Base-by-base conservation (phyloP, 1,140 invertebrate species). In the Drosophila teissieri region DNA sequence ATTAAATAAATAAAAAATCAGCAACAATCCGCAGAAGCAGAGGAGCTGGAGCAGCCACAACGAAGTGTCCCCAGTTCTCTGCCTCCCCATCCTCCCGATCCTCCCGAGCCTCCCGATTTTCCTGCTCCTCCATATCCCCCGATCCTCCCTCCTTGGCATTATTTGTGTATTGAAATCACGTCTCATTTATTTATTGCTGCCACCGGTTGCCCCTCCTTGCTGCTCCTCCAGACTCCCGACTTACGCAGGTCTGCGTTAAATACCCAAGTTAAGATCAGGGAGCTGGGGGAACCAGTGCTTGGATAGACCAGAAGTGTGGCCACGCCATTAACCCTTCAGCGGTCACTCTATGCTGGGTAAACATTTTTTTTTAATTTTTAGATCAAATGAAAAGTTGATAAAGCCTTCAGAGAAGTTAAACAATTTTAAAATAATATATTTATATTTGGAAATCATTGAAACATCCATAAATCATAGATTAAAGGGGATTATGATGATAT, bases 141-240 rank as follows among this genome's bases (percentile, higher is more conserved):
- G 31, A 10, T 57, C 10, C 40, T n/a, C 63, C 51, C 55, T 31
- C 48, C 27, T 27, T 22, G 39, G 46, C 79, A 82, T 81, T 92
- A 91, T 92, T 92, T 92, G 85, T 90, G 86, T 91, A 92, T 92
- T 92, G 80, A 92, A 92, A 92, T 91, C 91, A 92, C 91, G 91
- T 92, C 82, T 91, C 91, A 91, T 92, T 92, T 92, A 92, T 92
- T 92, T 92, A 92, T 92, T 92, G 85, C 90, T 88, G 68, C 84
- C 58, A 89, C 89, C 80, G 70, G 52, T 76, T 56, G 73, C 49
- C 63, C 56, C 56, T 39, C 69, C 49, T 52, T 11, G 39, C 19
- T 7, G 19, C n/a, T 22, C 37, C 60, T 19, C 19, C 44, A 24
- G 64, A 31, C 40, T 72, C 19, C 55, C 78, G 27, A 57, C 46